phyloP scores from a whole-genome alignment of 2,797 vertebrate genomes.

The Rhinella marina region DNA sequence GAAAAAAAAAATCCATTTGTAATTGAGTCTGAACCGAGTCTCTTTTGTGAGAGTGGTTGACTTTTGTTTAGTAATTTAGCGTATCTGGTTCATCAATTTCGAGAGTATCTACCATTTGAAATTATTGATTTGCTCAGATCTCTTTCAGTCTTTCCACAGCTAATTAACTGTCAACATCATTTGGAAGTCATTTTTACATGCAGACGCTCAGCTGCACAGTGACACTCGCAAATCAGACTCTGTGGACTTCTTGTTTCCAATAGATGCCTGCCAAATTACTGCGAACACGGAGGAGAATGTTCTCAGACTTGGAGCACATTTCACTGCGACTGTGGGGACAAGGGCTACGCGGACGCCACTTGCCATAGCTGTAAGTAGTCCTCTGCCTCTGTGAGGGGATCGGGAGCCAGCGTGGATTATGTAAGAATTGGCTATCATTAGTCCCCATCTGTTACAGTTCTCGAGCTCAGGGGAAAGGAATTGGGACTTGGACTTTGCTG shows the following conservation, averaged over 20 bases:
- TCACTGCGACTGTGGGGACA: conserved; percentile 88
- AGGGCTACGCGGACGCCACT: conserved; percentile 87
- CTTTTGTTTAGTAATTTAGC: conserved; percentile 56
- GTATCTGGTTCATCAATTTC: conserved; percentile 60
- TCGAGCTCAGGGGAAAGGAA: background rate
- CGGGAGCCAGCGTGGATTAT: background rate
- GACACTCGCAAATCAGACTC: conserved; percentile 49
- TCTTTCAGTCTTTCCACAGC: conserved; percentile 48
- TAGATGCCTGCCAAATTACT: conserved; percentile 94
- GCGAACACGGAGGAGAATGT: conserved; percentile 91
- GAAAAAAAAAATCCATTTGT: conserved; percentile 23
- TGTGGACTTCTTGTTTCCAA: conserved; percentile 55
- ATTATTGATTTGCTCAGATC: conserved; percentile 62
- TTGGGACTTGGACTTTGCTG: background rate
- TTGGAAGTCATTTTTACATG: conserved; percentile 39
- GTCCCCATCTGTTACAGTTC: conserved; percentile 1
- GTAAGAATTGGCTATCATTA: background rate
- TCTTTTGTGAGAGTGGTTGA: conserved; percentile 42
- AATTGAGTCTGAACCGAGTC: conserved; percentile 34
- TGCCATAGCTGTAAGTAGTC: conserved; percentile 93
- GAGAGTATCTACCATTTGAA: conserved; percentile 51
- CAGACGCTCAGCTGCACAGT: conserved; percentile 14
- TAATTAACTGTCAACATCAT: conserved; percentile 59
- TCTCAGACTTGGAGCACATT: conserved; percentile 93
- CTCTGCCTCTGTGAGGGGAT: background rate